Evolutionary conservation across 1,140 invertebrate genomes (phyloP).

Genomic region (Halyomorpha halys): DNA sequence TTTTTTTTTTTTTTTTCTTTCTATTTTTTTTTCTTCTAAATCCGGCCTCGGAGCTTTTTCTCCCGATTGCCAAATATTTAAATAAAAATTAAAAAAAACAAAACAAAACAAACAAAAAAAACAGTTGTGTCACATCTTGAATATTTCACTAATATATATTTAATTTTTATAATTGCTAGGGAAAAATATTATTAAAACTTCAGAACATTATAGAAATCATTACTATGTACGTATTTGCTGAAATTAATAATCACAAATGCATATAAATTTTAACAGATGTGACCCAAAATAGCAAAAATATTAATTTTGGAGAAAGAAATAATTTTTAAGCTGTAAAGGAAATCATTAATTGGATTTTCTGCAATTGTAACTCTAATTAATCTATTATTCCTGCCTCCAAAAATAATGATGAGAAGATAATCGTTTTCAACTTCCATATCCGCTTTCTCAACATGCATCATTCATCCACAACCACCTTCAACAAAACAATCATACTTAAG

Average conservation of each 20-base stretch:
- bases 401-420: slow-evolving; percentile 7
- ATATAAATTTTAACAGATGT: background rate
- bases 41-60: slow-evolving; percentile 6
- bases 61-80: slow-evolving; percentile 3
- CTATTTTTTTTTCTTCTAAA: background rate
- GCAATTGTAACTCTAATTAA: background rate
- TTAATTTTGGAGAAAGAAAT: slow-evolving; percentile 1
- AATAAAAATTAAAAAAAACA: background rate
- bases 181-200: too few relatives aligned
- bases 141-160: too few relatives aligned
- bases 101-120: background rate
- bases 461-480: slow-evolving; percentile 11
- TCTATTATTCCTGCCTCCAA: background rate
- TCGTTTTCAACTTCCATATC: background rate
- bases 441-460: slow-evolving; percentile 6
- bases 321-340: background rate
- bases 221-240: too few relatives aligned
- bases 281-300: background rate
- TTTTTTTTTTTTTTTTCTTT: slow-evolving; percentile 1
- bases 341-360: background rate
- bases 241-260: too few relatives aligned
- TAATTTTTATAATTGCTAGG: too few relatives aligned
- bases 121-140: slow-evolving; percentile 9
- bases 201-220: too few relatives aligned
- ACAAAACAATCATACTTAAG: background rate